phyloP scores from a whole-genome alignment of 1,140 invertebrate genomes.

The Zelostemma sp. region DNA sequence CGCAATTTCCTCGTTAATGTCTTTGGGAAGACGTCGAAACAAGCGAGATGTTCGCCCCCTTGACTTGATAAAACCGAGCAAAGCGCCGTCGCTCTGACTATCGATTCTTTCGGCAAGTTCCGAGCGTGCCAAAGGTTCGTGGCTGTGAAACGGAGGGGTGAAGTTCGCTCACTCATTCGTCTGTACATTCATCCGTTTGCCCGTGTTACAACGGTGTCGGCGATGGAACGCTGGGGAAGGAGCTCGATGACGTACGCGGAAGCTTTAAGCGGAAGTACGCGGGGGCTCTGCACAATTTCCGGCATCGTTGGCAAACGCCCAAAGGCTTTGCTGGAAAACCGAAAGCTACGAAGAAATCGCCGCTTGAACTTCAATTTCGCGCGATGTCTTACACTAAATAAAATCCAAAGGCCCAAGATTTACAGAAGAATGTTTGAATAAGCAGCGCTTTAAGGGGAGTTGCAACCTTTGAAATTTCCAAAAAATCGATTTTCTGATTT shows the following conservation, averaged over 20 bases:
- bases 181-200: conserved; percentile 32
- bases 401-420: too few relatives aligned
- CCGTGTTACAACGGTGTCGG: background rate
- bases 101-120: conserved; percentile 44
- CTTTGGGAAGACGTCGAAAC: background rate
- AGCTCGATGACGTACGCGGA: conserved; percentile 52
- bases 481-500: too few relatives aligned
- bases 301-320: conserved; percentile 49
- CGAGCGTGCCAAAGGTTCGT: conserved; percentile 43
- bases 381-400: too few relatives aligned
- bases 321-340: conserved; percentile 39
- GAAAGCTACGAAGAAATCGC: conserved; percentile 18
- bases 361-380: too few relatives aligned
- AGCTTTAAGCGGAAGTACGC: conserved; percentile 51
- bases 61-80: conserved; percentile 41
- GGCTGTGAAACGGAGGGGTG: conserved; percentile 30
- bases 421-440: too few relatives aligned
- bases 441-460: too few relatives aligned
- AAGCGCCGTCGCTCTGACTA: conserved; percentile 48
- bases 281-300: conserved; percentile 53
- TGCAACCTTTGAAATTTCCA: too few relatives aligned
- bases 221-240: conserved; percentile 8
- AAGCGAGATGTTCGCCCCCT: conserved; percentile 32
- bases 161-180: conserved; percentile 38
- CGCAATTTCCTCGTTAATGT: conserved; percentile 7